Base-by-base conservation (phyloP, 2,113 vertebrate species). In the Eupsittula cactorum region DNA sequence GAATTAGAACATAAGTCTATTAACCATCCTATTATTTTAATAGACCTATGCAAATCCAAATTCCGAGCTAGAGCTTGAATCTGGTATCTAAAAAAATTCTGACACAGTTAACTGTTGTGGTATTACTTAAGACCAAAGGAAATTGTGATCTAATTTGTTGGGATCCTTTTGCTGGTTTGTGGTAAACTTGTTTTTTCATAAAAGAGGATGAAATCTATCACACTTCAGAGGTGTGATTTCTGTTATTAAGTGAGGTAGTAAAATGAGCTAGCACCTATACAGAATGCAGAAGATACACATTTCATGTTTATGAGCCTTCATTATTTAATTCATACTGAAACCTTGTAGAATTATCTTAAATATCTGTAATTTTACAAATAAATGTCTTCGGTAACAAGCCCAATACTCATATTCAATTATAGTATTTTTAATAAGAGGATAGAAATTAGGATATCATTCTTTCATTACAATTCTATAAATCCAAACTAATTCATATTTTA, bases 11-110 rank as follows among this genome's bases (percentile, higher is more conserved):
- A n/a, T 5, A 11, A 71, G 11, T 33, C 9, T 73, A 21, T 19
- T 87, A 47, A 39, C 1, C 2, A 27, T 23, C 19, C 2, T 31
- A 13, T 46, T 77, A 9, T 55, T 81, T 84, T 33, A 91, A 37
- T 28, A 5, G 5, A 79, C 21, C 1, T n/a, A 23, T 2, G 49
- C 1, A n/a, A 4, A 60, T 8, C 15, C 3, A 82, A 50, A 68
- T 7, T 52, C 52, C 35, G 9, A 84, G 84, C 29, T 19, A 8
- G 15, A 75, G 13, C 1, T 19, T 37, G 14, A 27, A 13, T 10
- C 13, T 0, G 13, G 2, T 41, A 5, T 10, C 50, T 46, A 2
- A 37, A 50, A 2, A 10, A 25, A 39, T 2, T 39, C 13, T 24
- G 5, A 8, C 29, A 29, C 7, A 37, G 13, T 37, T 84, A 79